phyloP scores from a whole-genome alignment of 92 coral and sea anemone species.

The Porites cylindrica region DNA sequence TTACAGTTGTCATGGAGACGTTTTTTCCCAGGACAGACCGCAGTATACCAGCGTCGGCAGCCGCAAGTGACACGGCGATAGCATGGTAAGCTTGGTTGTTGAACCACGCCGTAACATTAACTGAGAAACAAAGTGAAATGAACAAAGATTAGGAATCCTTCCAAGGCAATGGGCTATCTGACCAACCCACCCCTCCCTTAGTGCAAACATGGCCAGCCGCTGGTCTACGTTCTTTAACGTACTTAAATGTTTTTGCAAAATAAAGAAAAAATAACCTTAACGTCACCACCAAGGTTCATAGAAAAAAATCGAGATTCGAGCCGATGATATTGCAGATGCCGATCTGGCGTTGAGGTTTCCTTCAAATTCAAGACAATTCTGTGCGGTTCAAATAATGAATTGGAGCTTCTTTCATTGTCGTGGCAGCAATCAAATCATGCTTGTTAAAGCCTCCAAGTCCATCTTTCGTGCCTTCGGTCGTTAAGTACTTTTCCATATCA shows the following conservation, averaged over 20 bases:
- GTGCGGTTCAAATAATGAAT: too few relatives aligned
- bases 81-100: conserved; percentile 97
- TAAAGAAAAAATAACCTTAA: too few relatives aligned
- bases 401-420: neutral
- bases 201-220: too few relatives aligned
- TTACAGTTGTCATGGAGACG: conserved; percentile 74
- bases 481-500: conserved; percentile 70
- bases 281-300: too few relatives aligned
- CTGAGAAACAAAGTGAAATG: conserved; percentile 40
- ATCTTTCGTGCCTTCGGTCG: conserved; percentile 54
- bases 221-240: too few relatives aligned
- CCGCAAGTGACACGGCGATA: conserved; percentile 90
- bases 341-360: too few relatives aligned
- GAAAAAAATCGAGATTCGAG: too few relatives aligned
- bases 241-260: too few relatives aligned
- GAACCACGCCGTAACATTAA: conserved; percentile 91
- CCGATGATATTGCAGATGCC: too few relatives aligned
- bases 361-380: conserved; percentile 50
- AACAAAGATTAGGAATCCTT: neutral
- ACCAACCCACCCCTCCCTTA: too few relatives aligned
- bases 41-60: conserved; percentile 81
- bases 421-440: conserved; percentile 85
- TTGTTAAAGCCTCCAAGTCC: conserved; percentile 90
- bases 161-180: neutral
- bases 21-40: conserved; percentile 64